Evolutionary conservation across 2,113 vertebrate genomes (phyloP), one percentile per base, ranked within the genome.

Genomic region (Oreotrochilus melanogaster): DNA sequence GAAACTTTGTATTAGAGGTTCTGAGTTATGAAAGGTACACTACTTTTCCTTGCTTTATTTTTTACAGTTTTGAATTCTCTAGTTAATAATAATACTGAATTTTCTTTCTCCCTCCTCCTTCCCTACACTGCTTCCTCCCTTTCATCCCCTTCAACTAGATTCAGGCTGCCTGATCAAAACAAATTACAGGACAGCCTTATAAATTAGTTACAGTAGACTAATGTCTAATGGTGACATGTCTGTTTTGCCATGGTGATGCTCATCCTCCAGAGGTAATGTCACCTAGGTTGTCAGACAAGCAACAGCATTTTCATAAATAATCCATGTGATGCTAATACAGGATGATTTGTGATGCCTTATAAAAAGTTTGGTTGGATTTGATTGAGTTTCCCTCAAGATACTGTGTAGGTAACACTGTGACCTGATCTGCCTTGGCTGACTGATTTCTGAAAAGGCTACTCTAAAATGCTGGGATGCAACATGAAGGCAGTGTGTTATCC

Each of bases 241-340:
- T 97, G 92, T 97, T 97, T 96, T 97, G 85, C 96, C 93, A 96
- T 96, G 89, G 95, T 97, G 96, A 97, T 97, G 96, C 84, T 95
- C 97, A 96, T 97, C 91, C 95, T 97, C 97, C 91, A 95, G 96
- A 97, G 96, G 95, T 97, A 97, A 97, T 96, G 96, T 97, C 96
- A 97, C 95, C 95, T 94, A 94, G 90, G 87, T 93, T 97, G 96
- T 97, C 96, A 97, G 95, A 97, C 92, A 97, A 97, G 95, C 93
- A 97, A 97, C 89, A 94, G 95, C 83, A 92, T 97, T 96, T 97
- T 97, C 96, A 97, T 97, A 97, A 97, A 97, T 97, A 97, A 97
- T 97, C 95, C 86, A 97, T 97, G 93, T 92, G 94, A 96, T 96
- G 96, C 91, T 96, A 97, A 97, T 97, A 95, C 87, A 96, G 92